Evolutionary conservation across 37 sponge, comb jelly and placozoan species (phyloP), one percentile per base, ranked within the genome.

Genomic region (Corticium candelabrum): DNA sequence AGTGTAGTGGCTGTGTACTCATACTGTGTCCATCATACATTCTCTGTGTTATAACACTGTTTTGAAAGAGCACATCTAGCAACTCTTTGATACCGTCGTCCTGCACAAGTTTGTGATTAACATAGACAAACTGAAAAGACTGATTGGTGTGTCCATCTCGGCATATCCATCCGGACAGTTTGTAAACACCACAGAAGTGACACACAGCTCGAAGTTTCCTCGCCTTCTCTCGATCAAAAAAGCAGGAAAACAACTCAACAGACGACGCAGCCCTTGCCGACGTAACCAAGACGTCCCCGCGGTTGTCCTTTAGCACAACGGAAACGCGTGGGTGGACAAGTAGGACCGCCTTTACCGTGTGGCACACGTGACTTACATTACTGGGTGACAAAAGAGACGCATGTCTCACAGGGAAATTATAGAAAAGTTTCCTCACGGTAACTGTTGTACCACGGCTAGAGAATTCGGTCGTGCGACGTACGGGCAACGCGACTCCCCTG

Each of bases 341-440:
- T 36, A 85, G 78, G 37, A 82, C 39, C 37, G 43, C 75, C 34
- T 77, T 38, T 1, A 90, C 35, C 1, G 39, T 40, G 1, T 77
- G 75, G 21, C 41, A 41, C 1, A 39, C 67, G 1, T 77, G 75
- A 15, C 41, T 56, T 0, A 90, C 32, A 11, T 78, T 74, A 36
- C 82, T 83, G 7, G 77, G 68, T 34, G 80, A 82, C 0, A 82
- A 72, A 2, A 87, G 80, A 2, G 21, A 34, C 38, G 72, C 84
- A 1, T 82, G 70, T 5, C 91, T 67, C 0, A 90, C 91, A 7
- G 91, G 91, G 39, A 90, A 11, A 74, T 79, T 85, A 39, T 84
- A 84, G 41, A 90, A 90, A 1, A 90, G 74, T 67, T 88, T 87
- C 56, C 71, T 78, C 3, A 85, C 35, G 31, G 82, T 82, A n/a